Percentiles rank a stretch among this genome's conserved stretches.
These are phyloP conservation scores for Misgurnus mizolepis DNA, from an alignment of 2,113 vertebrate species.

Conservation along the genomic window DNA sequence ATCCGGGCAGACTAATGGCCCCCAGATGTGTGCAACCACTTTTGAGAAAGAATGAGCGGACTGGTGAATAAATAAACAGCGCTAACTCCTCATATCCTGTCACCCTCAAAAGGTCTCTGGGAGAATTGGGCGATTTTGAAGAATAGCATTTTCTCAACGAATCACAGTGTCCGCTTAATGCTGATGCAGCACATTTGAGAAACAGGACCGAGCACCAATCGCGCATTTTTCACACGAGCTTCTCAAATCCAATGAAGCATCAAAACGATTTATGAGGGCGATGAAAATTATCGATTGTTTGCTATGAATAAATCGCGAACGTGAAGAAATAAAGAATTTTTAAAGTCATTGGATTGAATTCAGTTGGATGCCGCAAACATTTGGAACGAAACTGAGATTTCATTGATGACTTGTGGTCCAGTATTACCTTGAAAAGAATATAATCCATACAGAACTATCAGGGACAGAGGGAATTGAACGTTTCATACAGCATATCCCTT, in stretches of 20 bases:
- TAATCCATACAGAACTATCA: not conserved
- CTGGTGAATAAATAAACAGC: slow-evolving; percentile 36
- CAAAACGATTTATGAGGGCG: slow-evolving; percentile 26
- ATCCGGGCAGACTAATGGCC: slow-evolving; percentile 41
- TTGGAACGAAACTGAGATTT: not conserved
- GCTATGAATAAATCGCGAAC: slow-evolving; percentile 20
- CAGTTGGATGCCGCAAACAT: slow-evolving; percentile 4
- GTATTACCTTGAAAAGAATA: slow-evolving; percentile 14
- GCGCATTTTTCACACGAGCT: slow-evolving; percentile 30
- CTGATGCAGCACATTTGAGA: slow-evolving; percentile 20
- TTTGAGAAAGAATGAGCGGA: slow-evolving; percentile 34
- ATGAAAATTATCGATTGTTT: slow-evolving; percentile 30
- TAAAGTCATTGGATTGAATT: slow-evolving; percentile 16
- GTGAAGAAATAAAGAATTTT: slow-evolving; percentile 15
- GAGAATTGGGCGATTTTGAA: slow-evolving; percentile 15
- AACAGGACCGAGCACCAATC: slow-evolving; percentile 18
- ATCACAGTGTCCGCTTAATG: slow-evolving; percentile 10
- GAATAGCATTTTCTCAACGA: slow-evolving; percentile 22
- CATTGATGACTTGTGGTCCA: slow-evolving; percentile 15
- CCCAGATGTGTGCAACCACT: slow-evolving; percentile 41
- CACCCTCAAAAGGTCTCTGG: not conserved
- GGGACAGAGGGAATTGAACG: not conserved
- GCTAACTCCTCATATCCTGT: slow-evolving; percentile 40
- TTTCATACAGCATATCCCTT: not conserved
- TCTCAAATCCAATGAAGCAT: slow-evolving; percentile 28